These are phyloP conservation scores for Gouania willdenowi DNA, from an alignment of 2,797 vertebrate species.

Conservation along the genomic window DNA sequence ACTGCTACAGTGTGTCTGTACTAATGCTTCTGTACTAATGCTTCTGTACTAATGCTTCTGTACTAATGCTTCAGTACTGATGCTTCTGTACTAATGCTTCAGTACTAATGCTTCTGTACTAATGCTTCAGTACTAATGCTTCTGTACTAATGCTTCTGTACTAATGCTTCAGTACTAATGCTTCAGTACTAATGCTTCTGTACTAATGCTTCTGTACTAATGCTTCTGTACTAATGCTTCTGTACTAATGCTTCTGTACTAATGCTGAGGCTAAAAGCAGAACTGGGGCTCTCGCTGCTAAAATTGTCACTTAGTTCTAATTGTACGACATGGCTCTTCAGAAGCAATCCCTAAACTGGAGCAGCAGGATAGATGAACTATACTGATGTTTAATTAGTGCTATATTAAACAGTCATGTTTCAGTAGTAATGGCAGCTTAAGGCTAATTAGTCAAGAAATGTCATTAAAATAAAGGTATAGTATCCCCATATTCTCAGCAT, in stretches of 20 bases:
- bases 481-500: too few relatives aligned
- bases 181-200: too few relatives aligned
- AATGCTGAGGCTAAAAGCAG: constrained; percentile 24
- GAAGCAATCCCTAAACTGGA: constrained; percentile 1
- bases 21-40: too few relatives aligned
- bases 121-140: too few relatives aligned
- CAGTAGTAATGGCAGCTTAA: too few relatives aligned
- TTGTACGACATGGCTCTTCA: neutral
- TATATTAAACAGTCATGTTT: too few relatives aligned
- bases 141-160: too few relatives aligned
- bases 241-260: constrained; percentile 31
- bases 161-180: constrained; percentile 38
- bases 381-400: too few relatives aligned
- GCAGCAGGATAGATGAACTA: too few relatives aligned
- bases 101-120: constrained; percentile 41
- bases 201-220: neutral
- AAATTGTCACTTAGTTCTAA: constrained; percentile 11
- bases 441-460: too few relatives aligned
- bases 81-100: constrained; percentile 26
- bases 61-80: constrained; percentile 18
- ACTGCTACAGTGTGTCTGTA: constrained; percentile 27
- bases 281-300: constrained; percentile 12
- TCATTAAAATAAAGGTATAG: too few relatives aligned
- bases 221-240: constrained; percentile 40
- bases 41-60: constrained; percentile 30